phyloP scores from a whole-genome alignment of 2,797 vertebrate species.

The Diglossa cyanea region DNA sequence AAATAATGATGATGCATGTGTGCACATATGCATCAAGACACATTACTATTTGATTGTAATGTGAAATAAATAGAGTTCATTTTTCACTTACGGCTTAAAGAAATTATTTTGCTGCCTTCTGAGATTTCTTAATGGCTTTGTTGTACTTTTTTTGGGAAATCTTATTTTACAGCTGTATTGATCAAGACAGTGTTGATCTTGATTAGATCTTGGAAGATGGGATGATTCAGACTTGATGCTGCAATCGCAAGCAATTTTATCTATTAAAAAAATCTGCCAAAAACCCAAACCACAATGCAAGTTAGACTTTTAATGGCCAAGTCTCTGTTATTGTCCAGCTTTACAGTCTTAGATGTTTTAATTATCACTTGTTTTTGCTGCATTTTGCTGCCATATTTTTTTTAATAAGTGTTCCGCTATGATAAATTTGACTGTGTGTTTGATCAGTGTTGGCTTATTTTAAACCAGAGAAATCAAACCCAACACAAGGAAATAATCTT shows the following conservation, averaged over 20 bases:
- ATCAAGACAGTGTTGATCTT: conserved; percentile 4
- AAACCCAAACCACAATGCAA: neutral
- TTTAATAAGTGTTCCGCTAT: neutral
- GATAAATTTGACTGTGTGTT: neutral
- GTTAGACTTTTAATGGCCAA: neutral
- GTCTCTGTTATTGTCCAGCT: neutral
- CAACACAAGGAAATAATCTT: neutral
- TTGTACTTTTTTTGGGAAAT: conserved; percentile 2
- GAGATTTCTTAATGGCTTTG: conserved; percentile 20
- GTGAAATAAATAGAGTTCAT: conserved; percentile 52
- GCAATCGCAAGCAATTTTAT: neutral
- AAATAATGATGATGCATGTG: conserved; percentile 36
- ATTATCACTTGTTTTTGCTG: neutral
- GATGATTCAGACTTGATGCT: neutral
- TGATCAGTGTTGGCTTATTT: neutral
- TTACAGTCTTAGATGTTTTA: neutral
- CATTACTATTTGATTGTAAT: conserved; percentile 32
- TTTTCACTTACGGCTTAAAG: conserved; percentile 36
- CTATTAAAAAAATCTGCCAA: neutral
- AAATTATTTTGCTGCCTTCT: conserved; percentile 11
- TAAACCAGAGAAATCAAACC: neutral
- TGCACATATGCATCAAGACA: conserved; percentile 11
- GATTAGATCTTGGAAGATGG: neutral
- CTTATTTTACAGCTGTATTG: conserved; percentile 8
- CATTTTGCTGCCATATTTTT: neutral